These are phyloP conservation scores for Peromyscus californicus DNA, from an alignment of 2,113 vertebrate species.

Conservation along the genomic window DNA sequence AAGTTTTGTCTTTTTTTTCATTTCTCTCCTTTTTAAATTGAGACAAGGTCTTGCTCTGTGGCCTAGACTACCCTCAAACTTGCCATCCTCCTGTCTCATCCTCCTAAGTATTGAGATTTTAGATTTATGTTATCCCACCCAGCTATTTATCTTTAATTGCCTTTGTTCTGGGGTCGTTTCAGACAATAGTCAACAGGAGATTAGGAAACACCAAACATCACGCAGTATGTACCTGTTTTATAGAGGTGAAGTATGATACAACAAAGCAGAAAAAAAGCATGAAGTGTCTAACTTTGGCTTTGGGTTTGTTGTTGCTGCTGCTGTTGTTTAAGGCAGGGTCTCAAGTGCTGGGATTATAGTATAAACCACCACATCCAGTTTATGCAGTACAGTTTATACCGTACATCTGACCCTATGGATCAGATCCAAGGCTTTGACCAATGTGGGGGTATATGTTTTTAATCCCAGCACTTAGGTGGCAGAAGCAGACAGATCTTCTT, in stretches of 20 bases:
- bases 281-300: neutral
- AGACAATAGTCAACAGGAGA: neutral
- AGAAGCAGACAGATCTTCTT: neutral
- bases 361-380: neutral
- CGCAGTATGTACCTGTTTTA: neutral
- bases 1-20: conserved; percentile 18
- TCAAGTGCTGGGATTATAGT: neutral
- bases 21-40: neutral
- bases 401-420: too few species aligned
- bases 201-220: conserved; percentile 7
- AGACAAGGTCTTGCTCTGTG: neutral
- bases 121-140: neutral
- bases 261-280: neutral
- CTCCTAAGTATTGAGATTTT: neutral
- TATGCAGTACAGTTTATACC: neutral
- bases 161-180: conserved; percentile 51
- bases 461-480: neutral
- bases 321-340: neutral
- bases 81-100: neutral
- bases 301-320: neutral
- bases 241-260: too few species aligned
- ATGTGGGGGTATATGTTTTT: neutral
- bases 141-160: conserved; percentile 13
- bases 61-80: neutral
- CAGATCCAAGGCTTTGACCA: neutral